These are phyloP conservation scores for Lasioglossum vierecki DNA, from an alignment of 2,888 invertebrate genomes.

Conservation along the genomic window DNA sequence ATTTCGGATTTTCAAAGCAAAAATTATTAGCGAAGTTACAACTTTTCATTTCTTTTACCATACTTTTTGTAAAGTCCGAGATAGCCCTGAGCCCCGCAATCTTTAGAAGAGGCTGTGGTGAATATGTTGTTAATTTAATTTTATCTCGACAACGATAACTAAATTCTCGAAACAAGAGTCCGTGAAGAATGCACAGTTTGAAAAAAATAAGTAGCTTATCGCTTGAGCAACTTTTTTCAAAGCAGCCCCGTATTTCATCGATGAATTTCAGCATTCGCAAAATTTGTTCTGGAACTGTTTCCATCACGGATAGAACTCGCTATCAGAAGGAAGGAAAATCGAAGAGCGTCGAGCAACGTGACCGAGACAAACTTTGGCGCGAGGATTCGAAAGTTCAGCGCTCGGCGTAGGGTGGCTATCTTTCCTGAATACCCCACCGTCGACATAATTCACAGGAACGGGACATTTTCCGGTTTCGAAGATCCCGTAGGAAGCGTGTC, in stretches of 20 bases:
- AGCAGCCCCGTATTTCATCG: background rate
- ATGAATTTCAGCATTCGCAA: background rate
- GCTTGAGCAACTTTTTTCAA: background rate
- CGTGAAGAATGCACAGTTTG: background rate
- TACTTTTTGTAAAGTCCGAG: no score
- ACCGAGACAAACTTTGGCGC: conserved; percentile 17
- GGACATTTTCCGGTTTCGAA: conserved; percentile 69
- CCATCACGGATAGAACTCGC: background rate
- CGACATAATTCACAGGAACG: conserved; percentile 65
- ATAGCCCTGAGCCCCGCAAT: no score
- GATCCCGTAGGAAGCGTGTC: conserved; percentile 62
- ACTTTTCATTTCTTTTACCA: no score
- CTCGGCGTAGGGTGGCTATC: conserved; percentile 35
- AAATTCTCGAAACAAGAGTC: background rate
- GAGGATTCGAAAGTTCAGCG: conserved; percentile 31
- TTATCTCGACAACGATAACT: background rate
- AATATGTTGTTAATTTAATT: background rate
- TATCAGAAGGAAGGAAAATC: background rate
- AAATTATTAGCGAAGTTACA: no score
- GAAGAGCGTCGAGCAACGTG: background rate
- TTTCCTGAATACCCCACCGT: conserved; percentile 30
- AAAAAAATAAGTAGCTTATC: background rate
- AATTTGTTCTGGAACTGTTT: background rate
- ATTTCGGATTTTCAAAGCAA: background rate
- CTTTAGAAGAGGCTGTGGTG: no score